A percentile compares a stretch with the other conserved stretches of the same genome.
These are phyloP conservation scores for Xylocampa areola DNA, from an alignment of 2,888 invertebrate species.

Conservation along the genomic window DNA sequence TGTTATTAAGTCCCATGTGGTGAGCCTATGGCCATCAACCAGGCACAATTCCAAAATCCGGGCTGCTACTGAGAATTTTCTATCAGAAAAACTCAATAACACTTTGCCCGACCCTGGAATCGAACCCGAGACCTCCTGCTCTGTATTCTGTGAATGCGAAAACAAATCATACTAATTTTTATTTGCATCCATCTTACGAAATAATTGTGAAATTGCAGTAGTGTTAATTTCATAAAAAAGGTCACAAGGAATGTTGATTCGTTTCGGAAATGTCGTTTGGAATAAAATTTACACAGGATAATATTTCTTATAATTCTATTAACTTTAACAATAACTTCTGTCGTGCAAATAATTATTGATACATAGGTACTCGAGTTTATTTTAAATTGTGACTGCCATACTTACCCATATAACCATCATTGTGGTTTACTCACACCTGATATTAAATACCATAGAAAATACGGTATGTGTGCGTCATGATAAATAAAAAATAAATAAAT, in stretches of 20 bases:
- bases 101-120: too few relatives aligned
- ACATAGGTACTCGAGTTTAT: neutral
- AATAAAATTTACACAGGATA: constrained; percentile 49
- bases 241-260: constrained; percentile 23
- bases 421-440: constrained; percentile 38
- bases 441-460: neutral
- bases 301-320: constrained; percentile 23
- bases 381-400: neutral
- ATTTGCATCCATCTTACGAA: too few relatives aligned
- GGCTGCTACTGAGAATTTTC: too few relatives aligned
- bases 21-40: too few relatives aligned
- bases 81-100: too few relatives aligned
- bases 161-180: too few relatives aligned
- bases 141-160: too few relatives aligned
- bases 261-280: constrained; percentile 39
- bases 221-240: constrained; percentile 18
- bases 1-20: too few relatives aligned
- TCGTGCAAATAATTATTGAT: neutral
- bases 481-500: too few relatives aligned
- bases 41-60: too few relatives aligned
- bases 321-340: constrained; percentile 6
- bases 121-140: too few relatives aligned
- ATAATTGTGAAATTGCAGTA: constrained; percentile 4
- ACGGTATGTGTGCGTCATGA: constrained; percentile 2
- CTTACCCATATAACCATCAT: constrained; percentile 12